phyloP scores from a whole-genome alignment of 64 coral and sea anemone species.

The Stichodactyla helianthus region DNA sequence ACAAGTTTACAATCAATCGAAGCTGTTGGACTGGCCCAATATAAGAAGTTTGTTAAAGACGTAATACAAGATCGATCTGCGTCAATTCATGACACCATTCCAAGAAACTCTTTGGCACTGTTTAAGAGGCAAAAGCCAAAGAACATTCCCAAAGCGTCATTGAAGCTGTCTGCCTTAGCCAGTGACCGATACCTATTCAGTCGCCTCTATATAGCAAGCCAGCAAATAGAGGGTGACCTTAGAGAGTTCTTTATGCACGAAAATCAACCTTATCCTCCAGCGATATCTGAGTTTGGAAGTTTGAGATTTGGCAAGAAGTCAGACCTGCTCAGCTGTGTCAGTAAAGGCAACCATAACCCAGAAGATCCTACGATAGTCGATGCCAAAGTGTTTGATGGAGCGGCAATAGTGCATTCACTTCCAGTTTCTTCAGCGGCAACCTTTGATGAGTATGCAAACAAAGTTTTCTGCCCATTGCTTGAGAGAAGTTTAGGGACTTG shows the following conservation, averaged over 20 bases:
- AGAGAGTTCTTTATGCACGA: slow-evolving; percentile 13
- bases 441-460: too few relatives aligned
- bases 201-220: slow-evolving; percentile 18
- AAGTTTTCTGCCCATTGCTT: too few relatives aligned
- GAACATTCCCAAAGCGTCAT: neutral
- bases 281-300: neutral
- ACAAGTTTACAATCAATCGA: too few relatives aligned
- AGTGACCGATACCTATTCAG: slow-evolving; percentile 22
- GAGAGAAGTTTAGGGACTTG: too few relatives aligned
- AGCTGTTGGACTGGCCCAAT: neutral
- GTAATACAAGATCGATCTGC: neutral
- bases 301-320: slow-evolving; percentile 23
- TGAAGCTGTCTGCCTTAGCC: neutral
- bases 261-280: slow-evolving; percentile 10
- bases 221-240: slow-evolving; percentile 10
- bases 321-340: neutral
- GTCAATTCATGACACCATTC: neutral
- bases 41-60: neutral
- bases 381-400: slow-evolving; percentile 26
- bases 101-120: neutral
- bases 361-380: neutral
- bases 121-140: neutral
- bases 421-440: too few relatives aligned
- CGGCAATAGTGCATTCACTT: neutral
- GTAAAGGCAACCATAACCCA: neutral